These are phyloP conservation scores for Semnornis frantzii DNA, from an alignment of 2,113 vertebrate genomes.

Conservation along the genomic window DNA sequence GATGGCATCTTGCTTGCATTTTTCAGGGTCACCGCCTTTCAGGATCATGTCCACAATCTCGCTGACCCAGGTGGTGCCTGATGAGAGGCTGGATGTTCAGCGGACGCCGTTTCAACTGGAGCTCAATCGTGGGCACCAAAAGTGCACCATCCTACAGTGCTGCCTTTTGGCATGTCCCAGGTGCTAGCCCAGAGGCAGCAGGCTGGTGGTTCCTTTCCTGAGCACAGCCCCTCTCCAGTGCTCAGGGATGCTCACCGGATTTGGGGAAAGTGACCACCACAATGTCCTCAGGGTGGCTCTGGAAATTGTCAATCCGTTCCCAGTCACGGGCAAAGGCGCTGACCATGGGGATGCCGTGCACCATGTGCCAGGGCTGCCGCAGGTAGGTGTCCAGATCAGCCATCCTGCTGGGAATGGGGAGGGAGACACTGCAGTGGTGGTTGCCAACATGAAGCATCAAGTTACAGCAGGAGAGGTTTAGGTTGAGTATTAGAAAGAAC, in stretches of 20 bases:
- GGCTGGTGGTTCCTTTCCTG: background rate
- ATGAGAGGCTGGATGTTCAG: fast-evolving
- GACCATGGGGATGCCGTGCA: constrained; percentile 49
- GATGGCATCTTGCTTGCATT: constrained; percentile 66
- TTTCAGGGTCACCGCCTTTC: constrained; percentile 40
- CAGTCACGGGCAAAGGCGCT: constrained; percentile 41
- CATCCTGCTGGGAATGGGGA: constrained; percentile 9
- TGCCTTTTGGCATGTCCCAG: fast-evolving
- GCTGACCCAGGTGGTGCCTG: constrained; percentile 79
- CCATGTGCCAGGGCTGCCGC: constrained; percentile 21
- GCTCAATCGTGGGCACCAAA: background rate
- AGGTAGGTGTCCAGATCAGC: background rate
- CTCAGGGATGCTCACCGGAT: constrained; percentile 58
- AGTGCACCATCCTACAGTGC: fast-evolving
- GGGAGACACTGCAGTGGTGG: fast-evolving
- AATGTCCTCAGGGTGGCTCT: constrained; percentile 63
- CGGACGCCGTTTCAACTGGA: fast-evolving
- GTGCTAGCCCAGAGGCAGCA: background rate
- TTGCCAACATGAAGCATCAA: fast-evolving
- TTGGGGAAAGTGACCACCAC: constrained; percentile 73
- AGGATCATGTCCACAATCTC: constrained; percentile 77
- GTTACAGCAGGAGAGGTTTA: too few relatives aligned
- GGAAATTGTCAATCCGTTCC: constrained; percentile 51
- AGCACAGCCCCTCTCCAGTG: fast-evolving
- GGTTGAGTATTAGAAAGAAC: too few relatives aligned